Evolutionary conservation across 2,113 vertebrate genomes (phyloP), one percentile per base, ranked within the genome.

Genomic region (Serilophus lunatus): DNA sequence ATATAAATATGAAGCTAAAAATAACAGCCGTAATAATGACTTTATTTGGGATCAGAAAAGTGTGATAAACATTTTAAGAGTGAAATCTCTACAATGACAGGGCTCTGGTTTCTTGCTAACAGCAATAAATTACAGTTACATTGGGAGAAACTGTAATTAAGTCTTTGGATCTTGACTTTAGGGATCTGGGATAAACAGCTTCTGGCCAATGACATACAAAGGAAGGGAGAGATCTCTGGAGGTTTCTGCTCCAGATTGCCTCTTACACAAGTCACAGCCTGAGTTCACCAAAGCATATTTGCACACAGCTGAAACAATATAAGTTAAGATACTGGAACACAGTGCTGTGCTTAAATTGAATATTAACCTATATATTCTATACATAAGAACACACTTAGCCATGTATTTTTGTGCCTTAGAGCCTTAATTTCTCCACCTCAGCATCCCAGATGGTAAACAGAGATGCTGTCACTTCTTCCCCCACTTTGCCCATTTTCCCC

Each of bases 241-340:
- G 96, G 38, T 45, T 83, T 74, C 71, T 84, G 75, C 72, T 93
- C 80, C 88, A 93, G 56, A 93, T 71, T 96, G 86, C 51, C 85
- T 57, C 44, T 82, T 83, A 74, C 68, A 63, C 82, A 68, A 88
- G 24, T 18, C 85, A 60, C 71, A 86, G 86, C 77, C 72, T 0
- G 9, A 40, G n/a, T 18, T 84, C 77, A 72, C 44, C 51, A 78
- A 68, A 63, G 50, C 76, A n/a, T 35, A 22, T 45, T 75, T 64
- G 51, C 51, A 90, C 3, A 3, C 44, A 68, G 85, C 51, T 88
- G 60, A 86, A 78, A 57, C 25, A 85, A 69, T 8, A 28, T 0
- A 12, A 83, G 28, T 36, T 53, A 44, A 66, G 31, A 64, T 70
- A n/a, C 29, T 53, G 68, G 59, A 88, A 86, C 26, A 45, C 1